Base-by-base conservation (phyloP, 1,140 invertebrate genomes). In the Atopsyche davidsoni region DNA sequence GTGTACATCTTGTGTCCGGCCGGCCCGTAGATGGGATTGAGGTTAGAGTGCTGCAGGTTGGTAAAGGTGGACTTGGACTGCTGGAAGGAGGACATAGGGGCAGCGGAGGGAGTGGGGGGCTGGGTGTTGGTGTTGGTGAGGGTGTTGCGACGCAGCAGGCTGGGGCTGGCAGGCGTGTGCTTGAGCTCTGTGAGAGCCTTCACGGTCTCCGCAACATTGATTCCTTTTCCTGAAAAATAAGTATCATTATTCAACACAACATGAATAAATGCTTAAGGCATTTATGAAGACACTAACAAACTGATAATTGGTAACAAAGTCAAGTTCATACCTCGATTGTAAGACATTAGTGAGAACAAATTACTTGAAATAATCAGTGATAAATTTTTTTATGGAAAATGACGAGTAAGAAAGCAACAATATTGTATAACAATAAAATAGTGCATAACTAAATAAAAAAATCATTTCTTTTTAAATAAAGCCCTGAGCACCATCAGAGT, bases 131-230 rank as follows among this genome's bases (percentile, higher is more conserved):
- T 57, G 34, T 53, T 47, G n/a, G 55, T 39, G 4, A 57, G 22
- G 9, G 51, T 16, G 31, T 44, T 77, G 19, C 85, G 78, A 4
- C 88, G 77, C 11, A 89, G 70, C 2, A 86, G 75, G 44, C 82
- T 84, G 1, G 89, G 89, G 61, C 87, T 91, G 1, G 87, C 86
- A 1, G 89, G 89, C 57, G 85, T 88, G 65, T 92, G 89, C 60
- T 87, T 86, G 49, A 89, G 66, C 63, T 90, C 87, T 0, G 87
- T 90, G 46, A 92, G 66, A 16, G 85, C 87, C 63, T 87, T 86
- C 9, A 92, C 87, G 1, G 88, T 89, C 66, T 92, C 88, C 2
- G 87, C 87, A n/a, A 92, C 89, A 61, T 82, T 86, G 39, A 70
- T 72, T 14, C 59, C 55, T 49, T 55, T 58, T 2, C 19, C 24